Evolutionary conservation across 2,888 invertebrate species (phyloP), one percentile per base, ranked within the genome.

Genomic region (Lepidocyrtoides sp.): DNA sequence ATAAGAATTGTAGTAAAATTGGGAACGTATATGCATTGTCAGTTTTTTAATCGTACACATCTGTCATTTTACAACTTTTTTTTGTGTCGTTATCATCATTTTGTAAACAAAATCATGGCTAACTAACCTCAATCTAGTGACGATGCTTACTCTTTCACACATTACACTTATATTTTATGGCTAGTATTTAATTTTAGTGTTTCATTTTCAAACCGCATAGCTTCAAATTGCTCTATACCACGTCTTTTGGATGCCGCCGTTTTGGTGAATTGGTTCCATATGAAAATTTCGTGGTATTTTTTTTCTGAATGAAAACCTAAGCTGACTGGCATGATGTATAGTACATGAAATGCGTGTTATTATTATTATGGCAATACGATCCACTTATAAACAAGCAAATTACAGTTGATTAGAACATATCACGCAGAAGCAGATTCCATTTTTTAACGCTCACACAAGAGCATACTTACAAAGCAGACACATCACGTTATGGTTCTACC

Each of bases 371-470:
- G 36, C 36, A 7, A 36, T 85, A 91, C 57, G 60, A 86, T 85
- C 54, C 86, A 91, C 86, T 91, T 81, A 86, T 81, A 72, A 91
- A 77, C 69, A 90, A 85, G 86, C 85, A 86, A 91, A 91, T 91
- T 91, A 66, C 51, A 81, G 57, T 85, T 91, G 91, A 91, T 91
- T 91, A 82, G 72, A 86, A 29, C 51, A 72, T 72, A 86, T 86
- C 81, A 90, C 77, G 83, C 83, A 85, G 85, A 54, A 85, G 60
- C 41, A 20, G n/a, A 44, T 57, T 41, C 75, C 48, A 44, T 83
- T 72, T 72, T 51, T 26, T 20, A 48, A 41, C n/a, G 36, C 57
- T 54, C 29, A 84, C 84, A 72, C 63, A 17, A 12, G 54, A 4
- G n/a, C 77, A 8, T 75, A 36, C 26, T 8, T 60, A 32, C 72